Evolutionary conservation across 2,888 invertebrate species (phyloP).

Genomic region (Andrena haemorrhoa): DNA sequence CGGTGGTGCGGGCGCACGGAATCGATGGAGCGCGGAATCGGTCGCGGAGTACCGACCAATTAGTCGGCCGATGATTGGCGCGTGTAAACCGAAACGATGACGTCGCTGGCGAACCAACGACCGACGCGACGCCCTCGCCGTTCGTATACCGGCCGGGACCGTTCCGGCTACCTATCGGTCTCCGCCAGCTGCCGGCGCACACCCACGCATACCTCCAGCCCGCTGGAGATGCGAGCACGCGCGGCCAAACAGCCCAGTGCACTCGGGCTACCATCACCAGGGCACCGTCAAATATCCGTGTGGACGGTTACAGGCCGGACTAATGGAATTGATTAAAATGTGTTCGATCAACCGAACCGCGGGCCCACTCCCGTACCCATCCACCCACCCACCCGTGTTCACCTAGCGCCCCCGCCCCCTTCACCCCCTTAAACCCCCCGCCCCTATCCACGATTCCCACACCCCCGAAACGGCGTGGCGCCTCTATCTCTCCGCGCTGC

Average conservation of each 20-base stretch:
- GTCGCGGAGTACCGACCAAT: conserved; percentile 82
- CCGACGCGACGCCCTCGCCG: conserved; percentile 72
- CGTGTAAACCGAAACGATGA: conserved; percentile 82
- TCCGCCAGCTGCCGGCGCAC: conserved; percentile 37
- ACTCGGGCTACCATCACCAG: conserved; percentile 53
- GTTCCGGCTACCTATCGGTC: conserved; percentile 62
- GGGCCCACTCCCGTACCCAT: conserved; percentile 66
- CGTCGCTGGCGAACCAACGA: conserved; percentile 78
- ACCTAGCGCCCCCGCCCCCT: conserved; percentile 39
- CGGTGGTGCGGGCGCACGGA: conserved; percentile 61
- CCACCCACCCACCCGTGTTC: conserved; percentile 58
- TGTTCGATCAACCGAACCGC: conserved; percentile 83
- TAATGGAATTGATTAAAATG: conserved; percentile 85
- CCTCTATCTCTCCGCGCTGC: conserved; percentile 51
- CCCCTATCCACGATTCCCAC: conserved; percentile 1
- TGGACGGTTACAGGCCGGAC: conserved; percentile 78
- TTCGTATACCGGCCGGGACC: conserved; percentile 72
- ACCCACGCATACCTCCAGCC: not conserved
- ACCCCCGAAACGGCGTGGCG: conserved; percentile 18
- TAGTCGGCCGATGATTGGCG: conserved; percentile 83
- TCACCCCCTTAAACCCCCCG: no score
- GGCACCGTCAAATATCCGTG: conserved; percentile 76
- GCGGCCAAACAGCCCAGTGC: conserved; percentile 30
- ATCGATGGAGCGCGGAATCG: conserved; percentile 74
- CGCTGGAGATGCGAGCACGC: conserved; percentile 26